phyloP scores from a whole-genome alignment of 2,113 vertebrate species.

The Malaclemys terrapin region DNA sequence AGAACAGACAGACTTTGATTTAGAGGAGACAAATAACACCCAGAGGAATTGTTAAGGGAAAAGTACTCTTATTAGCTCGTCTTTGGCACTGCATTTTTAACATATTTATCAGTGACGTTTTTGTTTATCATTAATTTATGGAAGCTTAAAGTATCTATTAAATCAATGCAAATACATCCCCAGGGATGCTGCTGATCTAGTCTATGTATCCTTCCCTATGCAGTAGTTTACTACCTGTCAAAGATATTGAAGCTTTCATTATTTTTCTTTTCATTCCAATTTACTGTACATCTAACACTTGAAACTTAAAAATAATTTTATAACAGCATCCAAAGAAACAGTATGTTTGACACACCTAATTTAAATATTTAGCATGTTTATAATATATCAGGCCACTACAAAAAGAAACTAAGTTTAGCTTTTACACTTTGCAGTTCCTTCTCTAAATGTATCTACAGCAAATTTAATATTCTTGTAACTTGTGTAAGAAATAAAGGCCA shows the following conservation, averaged over 20 bases:
- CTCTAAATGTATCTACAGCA: background rate
- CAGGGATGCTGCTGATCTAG: background rate
- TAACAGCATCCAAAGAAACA: conserved; percentile 19
- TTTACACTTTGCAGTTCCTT: background rate
- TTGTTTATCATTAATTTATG: conserved; percentile 50
- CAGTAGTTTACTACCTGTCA: conserved; percentile 55
- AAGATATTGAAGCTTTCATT: conserved; percentile 30
- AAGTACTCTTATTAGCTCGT: conserved; percentile 59
- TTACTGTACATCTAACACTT: conserved; percentile 46
- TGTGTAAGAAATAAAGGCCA: background rate
- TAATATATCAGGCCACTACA: background rate
- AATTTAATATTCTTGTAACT: conserved; percentile 6
- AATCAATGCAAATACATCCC: conserved; percentile 55
- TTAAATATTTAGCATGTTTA: conserved; percentile 68
- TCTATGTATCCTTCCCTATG: conserved; percentile 26
- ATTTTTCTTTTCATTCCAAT: conserved; percentile 30
- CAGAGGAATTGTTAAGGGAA: conserved; percentile 45
- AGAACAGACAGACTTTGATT: conserved; percentile 33
- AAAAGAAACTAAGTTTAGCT: conserved; percentile 9
- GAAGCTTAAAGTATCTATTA: conserved; percentile 68
- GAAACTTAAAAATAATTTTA: conserved; percentile 60
- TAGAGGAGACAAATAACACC: conserved; percentile 15
- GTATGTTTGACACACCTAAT: conserved; percentile 51
- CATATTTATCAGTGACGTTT: conserved; percentile 31
- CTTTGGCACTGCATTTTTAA: conserved; percentile 50